Percentiles rank a stretch among this genome's conserved stretches.
Evolutionary conservation across 2,888 invertebrate species (phyloP).

Genomic region (Gibbula magus): DNA sequence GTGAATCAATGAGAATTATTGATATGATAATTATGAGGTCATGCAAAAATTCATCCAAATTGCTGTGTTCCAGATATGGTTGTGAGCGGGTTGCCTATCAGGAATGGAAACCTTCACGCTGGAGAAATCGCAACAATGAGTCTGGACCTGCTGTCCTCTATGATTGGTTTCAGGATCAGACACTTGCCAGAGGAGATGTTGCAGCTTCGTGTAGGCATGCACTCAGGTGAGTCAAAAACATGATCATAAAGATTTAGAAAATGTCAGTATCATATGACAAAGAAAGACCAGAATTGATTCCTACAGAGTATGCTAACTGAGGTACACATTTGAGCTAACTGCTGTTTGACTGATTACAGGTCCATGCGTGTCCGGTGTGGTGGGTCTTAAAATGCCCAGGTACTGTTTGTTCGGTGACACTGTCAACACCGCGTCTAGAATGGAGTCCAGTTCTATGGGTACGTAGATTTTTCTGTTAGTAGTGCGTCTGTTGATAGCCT

Average conservation of each 20-base stretch:
- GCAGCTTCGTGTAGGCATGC: conserved; percentile 55
- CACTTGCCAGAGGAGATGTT: conserved; percentile 46
- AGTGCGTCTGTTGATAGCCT: too few species aligned
- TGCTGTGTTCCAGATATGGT: conserved; percentile 49
- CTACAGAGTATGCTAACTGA: too few species aligned
- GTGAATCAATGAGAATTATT: too few species aligned
- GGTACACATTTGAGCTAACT: too few species aligned
- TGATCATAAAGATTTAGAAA: too few species aligned
- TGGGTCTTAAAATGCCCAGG: conserved; percentile 55
- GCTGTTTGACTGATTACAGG: conserved; percentile 30
- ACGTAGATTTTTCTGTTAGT: not conserved
- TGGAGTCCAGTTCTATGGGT: conserved; percentile 55
- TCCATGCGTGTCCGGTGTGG: conserved; percentile 52
- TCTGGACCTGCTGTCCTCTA: conserved; percentile 51
- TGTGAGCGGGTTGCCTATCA: conserved; percentile 58
- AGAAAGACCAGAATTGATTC: too few species aligned
- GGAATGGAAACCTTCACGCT: conserved; percentile 57
- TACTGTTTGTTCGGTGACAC: conserved; percentile 59
- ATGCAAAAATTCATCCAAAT: not conserved
- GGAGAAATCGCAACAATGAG: conserved; percentile 58
- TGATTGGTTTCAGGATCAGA: conserved; percentile 49
- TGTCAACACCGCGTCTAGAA: conserved; percentile 54
- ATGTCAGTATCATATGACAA: too few species aligned
- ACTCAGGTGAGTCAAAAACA: conserved; percentile 41
- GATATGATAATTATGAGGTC: too few species aligned